A percentile compares a stretch with the other conserved stretches of the same genome.
Conservation (phyloP, 2,888 invertebrate genomes). For the Tachina grossa region DNA sequence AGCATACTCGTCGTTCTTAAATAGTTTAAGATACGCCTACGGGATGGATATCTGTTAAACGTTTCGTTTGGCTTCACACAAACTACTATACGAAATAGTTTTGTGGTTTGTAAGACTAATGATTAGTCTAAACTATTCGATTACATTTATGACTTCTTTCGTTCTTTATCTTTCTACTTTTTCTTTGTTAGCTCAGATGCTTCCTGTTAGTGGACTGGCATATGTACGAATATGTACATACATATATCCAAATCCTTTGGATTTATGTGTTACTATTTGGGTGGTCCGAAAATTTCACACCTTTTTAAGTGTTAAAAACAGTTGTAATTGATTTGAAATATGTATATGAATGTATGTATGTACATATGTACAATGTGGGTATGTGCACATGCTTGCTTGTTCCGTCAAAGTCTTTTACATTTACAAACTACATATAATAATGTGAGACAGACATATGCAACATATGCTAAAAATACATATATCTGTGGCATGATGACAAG, state of each 20-base stretch:
- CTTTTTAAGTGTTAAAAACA: slow-evolving; percentile 67
- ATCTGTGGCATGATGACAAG: slow-evolving; percentile 39
- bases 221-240: neutral
- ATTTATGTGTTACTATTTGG: slow-evolving; percentile 29
- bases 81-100: slow-evolving; percentile 12
- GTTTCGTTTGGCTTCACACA: neutral
- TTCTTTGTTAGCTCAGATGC: slow-evolving; percentile 21
- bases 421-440: slow-evolving; percentile 11
- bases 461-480: slow-evolving; percentile 48
- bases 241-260: slow-evolving; percentile 26
- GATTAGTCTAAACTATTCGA: neutral
- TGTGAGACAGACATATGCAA: slow-evolving; percentile 11
- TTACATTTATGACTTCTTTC: slow-evolving; percentile 8
- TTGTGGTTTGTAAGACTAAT: slow-evolving; percentile 17
- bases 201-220: slow-evolving; percentile 10
- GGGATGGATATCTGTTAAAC: slow-evolving; percentile 20
- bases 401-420: neutral
- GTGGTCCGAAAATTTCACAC: slow-evolving; percentile 68
- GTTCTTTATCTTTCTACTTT: neutral
- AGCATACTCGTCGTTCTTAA: neutral
- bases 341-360: too few species aligned
- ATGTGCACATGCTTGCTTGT: neutral
- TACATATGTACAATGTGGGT: too few species aligned
- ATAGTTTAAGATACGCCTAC: slow-evolving; percentile 32
- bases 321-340: slow-evolving; percentile 68